A percentile compares a stretch with the other conserved stretches of the same genome.
Evolutionary conservation across 2,888 invertebrate species (phyloP).

Genomic region (Dione vanillae): DNA sequence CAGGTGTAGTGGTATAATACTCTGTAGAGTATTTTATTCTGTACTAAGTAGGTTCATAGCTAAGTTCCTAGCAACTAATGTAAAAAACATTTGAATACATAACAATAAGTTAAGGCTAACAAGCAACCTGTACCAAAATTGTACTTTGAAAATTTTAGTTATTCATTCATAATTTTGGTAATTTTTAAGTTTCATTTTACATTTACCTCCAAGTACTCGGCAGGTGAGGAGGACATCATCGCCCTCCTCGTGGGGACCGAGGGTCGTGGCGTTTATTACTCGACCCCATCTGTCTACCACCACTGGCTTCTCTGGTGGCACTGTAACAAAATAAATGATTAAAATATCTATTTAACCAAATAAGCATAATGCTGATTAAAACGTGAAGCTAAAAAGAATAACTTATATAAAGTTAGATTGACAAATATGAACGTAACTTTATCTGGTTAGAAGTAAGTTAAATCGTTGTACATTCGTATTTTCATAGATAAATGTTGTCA

Average conservation of each 20-base stretch:
- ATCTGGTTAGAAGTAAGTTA: not conserved
- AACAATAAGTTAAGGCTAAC: no score
- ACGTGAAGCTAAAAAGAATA: no score
- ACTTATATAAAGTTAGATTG: not conserved
- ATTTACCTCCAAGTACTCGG: conserved; percentile 92
- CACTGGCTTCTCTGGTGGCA: conserved; percentile 93
- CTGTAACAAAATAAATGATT: conserved; percentile 77
- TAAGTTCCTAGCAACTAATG: no score
- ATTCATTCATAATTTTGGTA: no score
- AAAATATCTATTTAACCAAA: not conserved
- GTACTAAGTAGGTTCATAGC: no score
- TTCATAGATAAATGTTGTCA: not conserved
- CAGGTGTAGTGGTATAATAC: no score
- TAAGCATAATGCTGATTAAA: no score
- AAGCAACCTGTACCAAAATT: no score
- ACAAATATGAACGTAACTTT: not conserved
- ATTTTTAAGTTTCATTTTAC: not conserved
- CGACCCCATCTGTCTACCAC: conserved; percentile 94
- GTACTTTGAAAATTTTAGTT: no score
- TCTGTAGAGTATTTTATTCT: no score
- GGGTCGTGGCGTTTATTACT: conserved; percentile 90
- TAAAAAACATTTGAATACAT: no score
- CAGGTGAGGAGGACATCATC: conserved; percentile 94
- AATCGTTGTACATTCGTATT: not conserved
- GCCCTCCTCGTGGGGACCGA: conserved; percentile 94